These are phyloP conservation scores for Heloderma charlesbogerti DNA, from an alignment of 2,113 vertebrate species.

Conservation along the genomic window DNA sequence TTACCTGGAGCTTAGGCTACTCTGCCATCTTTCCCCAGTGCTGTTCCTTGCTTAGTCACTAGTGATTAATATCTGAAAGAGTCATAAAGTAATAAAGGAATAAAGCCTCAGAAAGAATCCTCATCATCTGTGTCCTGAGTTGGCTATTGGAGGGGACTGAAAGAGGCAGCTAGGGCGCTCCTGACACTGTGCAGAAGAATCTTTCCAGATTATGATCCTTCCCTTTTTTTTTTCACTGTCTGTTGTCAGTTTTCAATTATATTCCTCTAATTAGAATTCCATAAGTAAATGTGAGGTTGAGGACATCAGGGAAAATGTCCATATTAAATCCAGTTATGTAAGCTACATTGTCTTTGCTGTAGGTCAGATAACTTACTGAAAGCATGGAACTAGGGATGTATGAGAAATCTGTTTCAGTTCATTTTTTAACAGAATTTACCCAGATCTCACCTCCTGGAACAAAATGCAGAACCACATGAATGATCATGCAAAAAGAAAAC, in stretches of 20 bases:
- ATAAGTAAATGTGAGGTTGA: conserved; percentile 21
- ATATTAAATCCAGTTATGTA: conserved; percentile 17
- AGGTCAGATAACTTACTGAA: conserved; percentile 1
- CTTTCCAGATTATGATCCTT: not conserved
- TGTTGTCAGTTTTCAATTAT: conserved; percentile 12
- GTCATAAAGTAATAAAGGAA: too few relatives aligned
- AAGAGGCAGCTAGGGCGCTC: too few relatives aligned
- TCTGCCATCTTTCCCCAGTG: too few relatives aligned
- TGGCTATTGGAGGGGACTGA: too few relatives aligned
- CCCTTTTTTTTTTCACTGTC: not conserved
- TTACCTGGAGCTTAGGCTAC: too few relatives aligned
- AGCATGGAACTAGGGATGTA: not conserved
- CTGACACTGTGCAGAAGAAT: not conserved
- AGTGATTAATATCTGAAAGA: too few relatives aligned
- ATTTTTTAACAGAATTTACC: not conserved
- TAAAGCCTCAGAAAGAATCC: too few relatives aligned
- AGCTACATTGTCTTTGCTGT: not conserved
- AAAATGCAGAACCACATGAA: too few relatives aligned
- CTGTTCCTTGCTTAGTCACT: too few relatives aligned
- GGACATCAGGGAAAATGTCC: not conserved
- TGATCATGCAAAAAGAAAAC: too few relatives aligned
- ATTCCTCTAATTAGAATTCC: conserved; percentile 6
- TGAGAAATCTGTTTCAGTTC: not conserved
- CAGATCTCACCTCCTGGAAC: not conserved
- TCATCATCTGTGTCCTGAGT: too few relatives aligned